These are phyloP conservation scores for Labeo calbasu DNA, from an alignment of 2,797 vertebrate genomes.

Conservation along the genomic window DNA sequence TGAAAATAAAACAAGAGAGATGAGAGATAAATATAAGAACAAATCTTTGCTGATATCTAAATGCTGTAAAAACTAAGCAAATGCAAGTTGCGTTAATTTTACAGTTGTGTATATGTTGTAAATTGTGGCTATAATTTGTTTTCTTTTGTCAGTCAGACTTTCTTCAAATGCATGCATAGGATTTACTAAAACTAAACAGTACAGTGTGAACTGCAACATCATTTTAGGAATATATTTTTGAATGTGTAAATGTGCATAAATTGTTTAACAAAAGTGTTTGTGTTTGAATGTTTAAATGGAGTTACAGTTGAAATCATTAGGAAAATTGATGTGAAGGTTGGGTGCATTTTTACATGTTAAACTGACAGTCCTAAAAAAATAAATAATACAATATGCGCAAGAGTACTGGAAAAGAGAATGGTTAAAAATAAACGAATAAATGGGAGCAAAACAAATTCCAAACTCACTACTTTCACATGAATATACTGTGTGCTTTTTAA, in stretches of 20 bases:
- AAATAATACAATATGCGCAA: not conserved
- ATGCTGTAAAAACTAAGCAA: not conserved
- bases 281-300: not conserved
- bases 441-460: slow-evolving; percentile 9
- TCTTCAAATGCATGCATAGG: not conserved
- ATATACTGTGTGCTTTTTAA: slow-evolving; percentile 57
- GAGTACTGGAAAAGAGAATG: not conserved
- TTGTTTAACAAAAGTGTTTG: slow-evolving; percentile 21
- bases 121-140: not conserved
- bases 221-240: slow-evolving; percentile 6
- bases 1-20: slow-evolving; percentile 2
- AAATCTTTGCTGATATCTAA: not conserved
- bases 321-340: not conserved
- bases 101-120: slow-evolving; percentile 20
- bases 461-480: slow-evolving; percentile 15
- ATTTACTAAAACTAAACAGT: slow-evolving; percentile 1
- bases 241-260: slow-evolving; percentile 23
- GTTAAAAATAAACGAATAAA: not conserved
- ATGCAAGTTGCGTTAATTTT: not conserved
- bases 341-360: not conserved
- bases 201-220: slow-evolving; percentile 5
- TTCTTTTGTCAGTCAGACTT: not conserved
- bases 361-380: not conserved
- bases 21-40: not conserved
- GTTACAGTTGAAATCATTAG: not conserved